Percentiles rank a stretch among this genome's conserved stretches.
These are phyloP conservation scores for Zosterops hypoxanthus DNA, from an alignment of 2,113 vertebrate species.

Conservation along the genomic window DNA sequence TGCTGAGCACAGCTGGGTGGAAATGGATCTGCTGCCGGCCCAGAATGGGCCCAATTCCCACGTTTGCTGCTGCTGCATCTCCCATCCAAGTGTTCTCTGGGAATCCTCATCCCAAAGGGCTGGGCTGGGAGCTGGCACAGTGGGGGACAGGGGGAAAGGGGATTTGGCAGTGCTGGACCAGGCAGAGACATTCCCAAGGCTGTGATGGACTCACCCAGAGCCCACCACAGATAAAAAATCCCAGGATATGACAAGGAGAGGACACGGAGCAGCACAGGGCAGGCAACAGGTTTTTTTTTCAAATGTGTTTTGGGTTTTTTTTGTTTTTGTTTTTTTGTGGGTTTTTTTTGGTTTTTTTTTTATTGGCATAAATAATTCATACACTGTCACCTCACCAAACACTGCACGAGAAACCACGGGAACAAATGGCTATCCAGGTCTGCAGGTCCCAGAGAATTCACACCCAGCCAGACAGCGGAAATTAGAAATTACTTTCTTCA, in stretches of 20 bases:
- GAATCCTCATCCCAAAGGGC: not conserved
- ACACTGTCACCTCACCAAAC: conserved; percentile 90
- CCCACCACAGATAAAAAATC: accelerated
- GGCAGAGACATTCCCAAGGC: accelerated
- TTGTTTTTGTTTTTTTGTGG: not conserved
- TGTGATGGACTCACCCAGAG: not conserved
- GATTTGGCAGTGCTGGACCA: accelerated
- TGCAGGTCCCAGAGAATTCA: conserved; percentile 82
- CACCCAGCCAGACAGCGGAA: conserved; percentile 88
- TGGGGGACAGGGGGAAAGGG: not conserved
- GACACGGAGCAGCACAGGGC: not conserved
- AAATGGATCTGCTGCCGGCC: not conserved
- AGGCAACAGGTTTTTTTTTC: conserved; percentile 26
- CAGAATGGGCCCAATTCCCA: not conserved
- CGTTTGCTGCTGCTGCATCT: accelerated
- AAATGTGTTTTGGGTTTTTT: not conserved
- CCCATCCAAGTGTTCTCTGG: not conserved
- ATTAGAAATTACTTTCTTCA: conserved; percentile 91
- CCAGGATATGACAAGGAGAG: accelerated
- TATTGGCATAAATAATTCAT: conserved; percentile 90
- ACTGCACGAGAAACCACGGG: conserved; percentile 89
- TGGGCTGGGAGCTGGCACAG: accelerated
- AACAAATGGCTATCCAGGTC: conserved; percentile 80
- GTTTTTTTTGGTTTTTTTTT: not conserved
- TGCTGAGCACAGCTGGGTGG: accelerated